Evolutionary conservation across 2,113 vertebrate genomes (phyloP), one percentile per base, ranked within the genome.

Genomic region (Calidris pygmaea): DNA sequence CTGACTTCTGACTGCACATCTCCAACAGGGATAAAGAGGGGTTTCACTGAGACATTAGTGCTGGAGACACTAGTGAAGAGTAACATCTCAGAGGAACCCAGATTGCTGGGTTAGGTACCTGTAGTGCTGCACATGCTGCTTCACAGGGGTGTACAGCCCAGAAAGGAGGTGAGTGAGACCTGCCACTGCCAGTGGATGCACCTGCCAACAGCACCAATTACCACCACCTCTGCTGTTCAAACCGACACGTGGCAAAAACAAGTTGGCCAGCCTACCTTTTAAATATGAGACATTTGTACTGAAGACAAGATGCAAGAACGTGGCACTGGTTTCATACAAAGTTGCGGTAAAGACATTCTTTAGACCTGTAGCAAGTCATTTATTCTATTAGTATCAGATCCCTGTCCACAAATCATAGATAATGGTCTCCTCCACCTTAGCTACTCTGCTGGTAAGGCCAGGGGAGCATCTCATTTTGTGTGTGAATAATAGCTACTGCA

Each of bases 71-170:
- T 17, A 8, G 29, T 9, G 14, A 66, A 48, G 11, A 87, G 17
- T 27, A 63, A 84, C 67, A 75, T n/a, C 52, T 71, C 23, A 65
- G 63, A 82, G 35, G 48, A 85, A 14, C 15, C 7, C 19, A 18
- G 0, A 27, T 58, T 37, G 4, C 35, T 5, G 1, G 2, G 6
- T 9, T 85, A 34, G 23, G 32, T 80, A n/a, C 12, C 35, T 8
- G 13, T 30, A 53, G 22, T 23, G 45, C 35, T 80, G 26, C 48
- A 47, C 43, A 35, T 0, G 0, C 48, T 93, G 62, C 48, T 71
- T 80, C 58, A 50, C 29, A 58, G n/a, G 27, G 7, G 7, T 37
- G 13, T 58, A 41, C 34, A 88, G 39, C 26, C 53, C 74, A 74
- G 27, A 60, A 53, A 24, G 21, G n/a, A 83, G 18, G 16, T 11